phyloP scores from a whole-genome alignment of 2,888 invertebrate species.

The Amphipyra tragopoginis region DNA sequence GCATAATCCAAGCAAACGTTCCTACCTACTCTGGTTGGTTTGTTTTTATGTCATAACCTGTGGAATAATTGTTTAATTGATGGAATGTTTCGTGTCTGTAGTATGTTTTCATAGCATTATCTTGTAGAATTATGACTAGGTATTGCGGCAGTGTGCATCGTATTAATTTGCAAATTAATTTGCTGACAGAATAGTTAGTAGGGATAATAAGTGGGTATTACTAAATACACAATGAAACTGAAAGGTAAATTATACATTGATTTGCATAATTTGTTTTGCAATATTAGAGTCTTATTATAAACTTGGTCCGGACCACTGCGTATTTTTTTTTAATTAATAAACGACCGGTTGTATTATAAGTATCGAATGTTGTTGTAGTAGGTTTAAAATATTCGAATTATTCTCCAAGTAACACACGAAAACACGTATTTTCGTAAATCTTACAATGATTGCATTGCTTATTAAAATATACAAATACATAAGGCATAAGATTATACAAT shows the following conservation, averaged over 20 bases:
- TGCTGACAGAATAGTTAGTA: conserved; percentile 13
- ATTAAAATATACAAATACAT: too few relatives aligned
- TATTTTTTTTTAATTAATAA: too few relatives aligned
- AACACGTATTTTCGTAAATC: too few relatives aligned
- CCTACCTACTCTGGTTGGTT: conserved; percentile 42
- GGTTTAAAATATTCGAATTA: too few relatives aligned
- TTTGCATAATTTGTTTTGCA: conserved; percentile 34
- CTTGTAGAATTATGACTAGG: conserved; percentile 27
- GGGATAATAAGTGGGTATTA: conserved; percentile 9
- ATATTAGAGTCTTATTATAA: conserved; percentile 6
- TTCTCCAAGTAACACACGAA: too few relatives aligned
- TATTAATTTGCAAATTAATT: conserved; percentile 38
- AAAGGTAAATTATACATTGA: conserved; percentile 33
- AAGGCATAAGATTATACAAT: too few relatives aligned
- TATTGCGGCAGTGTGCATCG: conserved; percentile 37
- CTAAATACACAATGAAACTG: conserved; percentile 22
- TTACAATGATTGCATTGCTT: too few relatives aligned
- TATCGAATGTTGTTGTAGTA: too few relatives aligned
- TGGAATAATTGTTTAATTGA: conserved; percentile 65
- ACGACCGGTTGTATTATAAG: too few relatives aligned
- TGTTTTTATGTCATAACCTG: conserved; percentile 60
- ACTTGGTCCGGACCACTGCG: not conserved
- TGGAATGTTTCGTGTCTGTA: conserved; percentile 69
- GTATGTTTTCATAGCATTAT: conserved; percentile 44
- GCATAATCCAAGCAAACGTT: conserved; percentile 3